Evolutionary conservation across 2,113 vertebrate genomes (phyloP).

Genomic region (Petrocephalus microphthalmus): DNA sequence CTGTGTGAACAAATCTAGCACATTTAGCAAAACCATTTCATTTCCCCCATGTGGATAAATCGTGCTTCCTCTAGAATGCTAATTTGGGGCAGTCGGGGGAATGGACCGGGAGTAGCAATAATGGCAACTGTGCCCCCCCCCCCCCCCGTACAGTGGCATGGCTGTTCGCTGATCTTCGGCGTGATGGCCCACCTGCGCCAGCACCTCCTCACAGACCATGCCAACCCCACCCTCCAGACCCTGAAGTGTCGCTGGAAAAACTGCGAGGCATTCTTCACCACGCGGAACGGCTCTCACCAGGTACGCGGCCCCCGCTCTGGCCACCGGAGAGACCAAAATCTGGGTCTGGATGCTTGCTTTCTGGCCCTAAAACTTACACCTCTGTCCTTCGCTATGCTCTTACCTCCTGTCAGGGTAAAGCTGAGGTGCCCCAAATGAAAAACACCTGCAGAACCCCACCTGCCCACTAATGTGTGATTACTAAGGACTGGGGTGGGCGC

Average conservation of each 20-base stretch:
- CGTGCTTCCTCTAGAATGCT: not conserved
- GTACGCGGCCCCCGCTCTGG: conserved; percentile 44
- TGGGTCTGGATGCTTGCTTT: too few relatives aligned
- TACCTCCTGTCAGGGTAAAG: not conserved
- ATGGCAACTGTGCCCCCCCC: not conserved
- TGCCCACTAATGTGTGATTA: not conserved
- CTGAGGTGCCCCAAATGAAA: not conserved
- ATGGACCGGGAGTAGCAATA: too few relatives aligned
- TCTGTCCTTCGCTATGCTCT: not conserved
- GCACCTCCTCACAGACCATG: conserved; percentile 79
- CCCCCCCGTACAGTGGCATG: conserved; percentile 76
- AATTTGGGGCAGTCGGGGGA: not conserved
- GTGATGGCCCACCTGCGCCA: conserved; percentile 82
- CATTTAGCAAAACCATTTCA: not conserved
- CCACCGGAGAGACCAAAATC: not conserved
- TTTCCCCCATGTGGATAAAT: too few relatives aligned
- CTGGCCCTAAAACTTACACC: too few relatives aligned
- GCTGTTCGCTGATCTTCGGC: conserved; percentile 86
- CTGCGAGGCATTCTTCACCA: conserved; percentile 83
- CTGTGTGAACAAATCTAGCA: not conserved
- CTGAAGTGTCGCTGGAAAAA: conserved; percentile 90
- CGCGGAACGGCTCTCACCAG: conserved; percentile 79
- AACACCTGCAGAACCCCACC: not conserved
- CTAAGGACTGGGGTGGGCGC: not conserved
- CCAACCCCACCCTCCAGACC: conserved; percentile 67